Percentiles rank a stretch among this genome's conserved stretches.
These are phyloP conservation scores for Ammospiza nelsoni DNA, from an alignment of 2,113 vertebrate genomes.

Conservation along the genomic window DNA sequence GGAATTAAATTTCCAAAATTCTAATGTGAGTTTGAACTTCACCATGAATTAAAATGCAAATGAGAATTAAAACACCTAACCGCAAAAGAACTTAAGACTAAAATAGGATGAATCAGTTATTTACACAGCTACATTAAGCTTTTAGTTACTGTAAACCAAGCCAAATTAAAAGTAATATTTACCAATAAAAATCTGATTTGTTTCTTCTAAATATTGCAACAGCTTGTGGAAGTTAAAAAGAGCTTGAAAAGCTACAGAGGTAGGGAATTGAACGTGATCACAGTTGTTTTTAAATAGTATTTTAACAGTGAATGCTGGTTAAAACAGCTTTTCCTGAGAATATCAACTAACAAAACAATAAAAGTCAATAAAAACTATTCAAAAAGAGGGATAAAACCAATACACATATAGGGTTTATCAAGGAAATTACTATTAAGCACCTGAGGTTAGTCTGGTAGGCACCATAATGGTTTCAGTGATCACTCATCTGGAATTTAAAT, in stretches of 20 bases:
- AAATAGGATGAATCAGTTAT: background rate
- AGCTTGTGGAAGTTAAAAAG: background rate
- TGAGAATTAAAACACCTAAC: background rate
- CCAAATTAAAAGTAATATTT: background rate
- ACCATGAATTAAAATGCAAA: background rate
- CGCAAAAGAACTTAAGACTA: background rate
- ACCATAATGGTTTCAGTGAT: background rate
- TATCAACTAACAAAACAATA: background rate
- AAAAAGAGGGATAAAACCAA: background rate
- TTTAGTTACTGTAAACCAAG: background rate
- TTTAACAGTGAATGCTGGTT: background rate
- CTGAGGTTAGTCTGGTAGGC: background rate
- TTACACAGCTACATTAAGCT: background rate
- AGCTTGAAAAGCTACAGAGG: background rate
- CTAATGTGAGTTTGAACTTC: background rate
- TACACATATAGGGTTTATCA: rapidly evolving
- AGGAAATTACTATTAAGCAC: background rate
- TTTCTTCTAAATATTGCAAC: background rate
- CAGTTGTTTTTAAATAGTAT: background rate
- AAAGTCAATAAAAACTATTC: background rate
- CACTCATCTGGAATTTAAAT: background rate
- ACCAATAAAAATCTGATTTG: background rate
- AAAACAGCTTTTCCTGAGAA: background rate
- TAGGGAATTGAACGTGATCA: background rate
- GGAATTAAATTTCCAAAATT: background rate